Conservation (phyloP, 2,888 invertebrate genomes). For the Venustoraphidia nigricollis region DNA sequence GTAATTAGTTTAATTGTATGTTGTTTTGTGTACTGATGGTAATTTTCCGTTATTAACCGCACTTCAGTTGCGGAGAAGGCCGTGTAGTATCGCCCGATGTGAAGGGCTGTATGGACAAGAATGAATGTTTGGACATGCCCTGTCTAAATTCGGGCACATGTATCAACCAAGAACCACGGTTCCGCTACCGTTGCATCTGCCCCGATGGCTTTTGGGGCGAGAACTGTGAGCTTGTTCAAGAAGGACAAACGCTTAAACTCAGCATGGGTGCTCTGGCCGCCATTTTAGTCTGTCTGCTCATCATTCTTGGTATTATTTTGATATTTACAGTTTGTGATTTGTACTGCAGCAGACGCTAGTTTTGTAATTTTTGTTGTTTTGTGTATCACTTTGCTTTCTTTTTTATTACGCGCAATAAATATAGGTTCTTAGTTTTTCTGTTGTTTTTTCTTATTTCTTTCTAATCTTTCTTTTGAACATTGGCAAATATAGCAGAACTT, state of each 20-base stretch:
- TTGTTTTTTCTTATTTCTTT: conserved; percentile 4
- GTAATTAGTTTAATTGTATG: background rate
- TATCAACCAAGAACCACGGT: conserved; percentile 78
- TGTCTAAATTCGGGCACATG: conserved; percentile 88
- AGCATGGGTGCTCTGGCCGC: conserved; percentile 95
- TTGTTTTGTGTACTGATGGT: background rate
- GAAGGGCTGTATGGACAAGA: conserved; percentile 88
- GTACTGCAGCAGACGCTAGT: background rate
- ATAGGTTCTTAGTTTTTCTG: conserved; percentile 6
- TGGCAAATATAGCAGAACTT: too few species aligned
- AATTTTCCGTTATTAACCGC: conserved; percentile 7
- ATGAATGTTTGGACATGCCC: conserved; percentile 87
- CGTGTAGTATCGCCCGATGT: conserved; percentile 72
- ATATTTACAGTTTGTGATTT: conserved; percentile 5
- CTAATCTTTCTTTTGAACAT: background rate
- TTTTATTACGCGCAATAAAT: background rate
- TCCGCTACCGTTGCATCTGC: conserved; percentile 77
- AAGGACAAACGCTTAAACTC: conserved; percentile 87
- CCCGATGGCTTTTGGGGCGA: conserved; percentile 88
- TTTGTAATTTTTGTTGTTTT: background rate
- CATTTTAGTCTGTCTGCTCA: conserved; percentile 91
- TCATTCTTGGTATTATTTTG: conserved; percentile 64
- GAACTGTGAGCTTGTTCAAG: conserved; percentile 85
- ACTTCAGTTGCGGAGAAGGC: conserved; percentile 78
- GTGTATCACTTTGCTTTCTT: conserved; percentile 5